Conservation (phyloP, 1,140 invertebrate species). For the Daktulosphaira vitifoliae region DNA sequence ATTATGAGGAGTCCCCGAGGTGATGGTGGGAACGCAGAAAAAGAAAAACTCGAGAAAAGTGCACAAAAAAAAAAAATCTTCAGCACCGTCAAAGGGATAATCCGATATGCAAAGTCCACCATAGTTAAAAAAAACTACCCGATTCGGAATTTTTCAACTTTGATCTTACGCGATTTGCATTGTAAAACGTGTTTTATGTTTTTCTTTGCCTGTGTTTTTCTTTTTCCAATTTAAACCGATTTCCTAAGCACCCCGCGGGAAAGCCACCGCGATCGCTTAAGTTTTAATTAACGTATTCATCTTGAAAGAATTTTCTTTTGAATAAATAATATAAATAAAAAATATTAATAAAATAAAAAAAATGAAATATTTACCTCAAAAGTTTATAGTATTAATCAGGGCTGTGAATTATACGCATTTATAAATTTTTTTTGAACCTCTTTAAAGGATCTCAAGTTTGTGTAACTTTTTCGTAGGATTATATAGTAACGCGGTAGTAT, state of each 20-base stretch:
- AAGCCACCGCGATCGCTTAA: neutral
- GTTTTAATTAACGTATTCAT: slow-evolving; percentile 31
- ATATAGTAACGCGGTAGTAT: no score
- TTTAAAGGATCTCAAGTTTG: no score
- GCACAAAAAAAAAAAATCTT: slow-evolving; percentile 12
- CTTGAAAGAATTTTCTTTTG: slow-evolving; percentile 7
- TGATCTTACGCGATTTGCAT: slow-evolving; percentile 34
- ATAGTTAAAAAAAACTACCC: slow-evolving; percentile 15
- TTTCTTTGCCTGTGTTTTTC: slow-evolving; percentile 32
- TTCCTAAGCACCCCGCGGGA: slow-evolving; percentile 21
- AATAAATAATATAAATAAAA: slow-evolving; percentile 6
- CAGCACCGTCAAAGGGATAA: slow-evolving; percentile 29
- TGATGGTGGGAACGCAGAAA: neutral
- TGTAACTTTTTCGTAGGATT: no score
- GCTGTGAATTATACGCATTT: no score
- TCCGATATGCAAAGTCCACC: slow-evolving; percentile 29
- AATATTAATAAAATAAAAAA: neutral
- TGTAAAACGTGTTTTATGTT: slow-evolving; percentile 33
- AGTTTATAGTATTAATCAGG: no score
- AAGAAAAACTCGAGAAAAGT: slow-evolving; percentile 6
- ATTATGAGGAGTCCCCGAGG: slow-evolving; percentile 33
- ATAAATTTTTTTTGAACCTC: no score
- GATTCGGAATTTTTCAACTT: slow-evolving; percentile 33
- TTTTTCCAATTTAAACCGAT: slow-evolving; percentile 34
- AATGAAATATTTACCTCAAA: no score